These are phyloP conservation scores for Steinernema carpocapsae DNA, from an alignment of 2,888 invertebrate species.

Conservation along the genomic window DNA sequence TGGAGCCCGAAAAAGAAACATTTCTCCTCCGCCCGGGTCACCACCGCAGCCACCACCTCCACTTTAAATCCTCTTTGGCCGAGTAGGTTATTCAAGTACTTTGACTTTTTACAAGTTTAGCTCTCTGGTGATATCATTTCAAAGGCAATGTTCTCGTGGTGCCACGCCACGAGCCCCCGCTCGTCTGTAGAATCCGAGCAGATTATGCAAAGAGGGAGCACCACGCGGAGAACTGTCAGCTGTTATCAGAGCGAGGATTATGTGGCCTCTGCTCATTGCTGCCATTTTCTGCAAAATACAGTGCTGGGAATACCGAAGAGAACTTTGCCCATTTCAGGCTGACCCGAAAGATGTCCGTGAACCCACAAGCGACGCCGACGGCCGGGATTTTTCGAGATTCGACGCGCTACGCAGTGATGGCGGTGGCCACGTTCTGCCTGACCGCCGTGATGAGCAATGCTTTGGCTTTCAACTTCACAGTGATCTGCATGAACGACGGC, in stretches of 20 bases:
- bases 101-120: no score
- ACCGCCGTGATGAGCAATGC: slow-evolving; percentile 43
- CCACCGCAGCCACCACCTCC: not conserved
- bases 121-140: no score
- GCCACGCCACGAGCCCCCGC: not conserved
- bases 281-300: no score
- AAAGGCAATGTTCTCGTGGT: no score
- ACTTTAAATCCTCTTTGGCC: not conserved
- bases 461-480: slow-evolving; percentile 45
- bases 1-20: not conserved
- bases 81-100: not conserved
- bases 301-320: no score
- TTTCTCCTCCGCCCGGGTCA: not conserved
- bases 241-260: not conserved
- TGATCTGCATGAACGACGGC: no score
- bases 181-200: not conserved
- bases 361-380: not conserved
- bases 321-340: not conserved
- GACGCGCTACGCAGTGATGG: slow-evolving; percentile 27
- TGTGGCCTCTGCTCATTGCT: no score
- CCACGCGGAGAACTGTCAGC: not conserved
- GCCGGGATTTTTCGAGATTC: slow-evolving; percentile 19
- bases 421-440: slow-evolving; percentile 43
- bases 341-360: slow-evolving; percentile 7
- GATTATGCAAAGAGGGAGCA: slow-evolving; percentile 11